Base-by-base conservation (phyloP, 1,140 invertebrate species). In the Chelonus insularis region DNA sequence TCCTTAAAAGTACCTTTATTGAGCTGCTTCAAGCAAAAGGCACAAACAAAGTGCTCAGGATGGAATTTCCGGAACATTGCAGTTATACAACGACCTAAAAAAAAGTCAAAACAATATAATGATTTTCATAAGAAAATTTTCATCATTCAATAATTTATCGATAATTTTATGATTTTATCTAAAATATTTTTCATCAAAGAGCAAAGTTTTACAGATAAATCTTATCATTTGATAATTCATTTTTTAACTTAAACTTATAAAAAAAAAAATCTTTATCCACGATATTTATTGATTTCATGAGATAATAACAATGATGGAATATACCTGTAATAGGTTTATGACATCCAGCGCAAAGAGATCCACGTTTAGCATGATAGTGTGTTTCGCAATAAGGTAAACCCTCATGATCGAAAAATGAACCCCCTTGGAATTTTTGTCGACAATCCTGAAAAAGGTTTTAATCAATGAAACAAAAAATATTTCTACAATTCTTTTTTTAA, bases 21-120 rank as follows among this genome's bases (percentile, higher is more conserved):
- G 55, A 99, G 84, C 78, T 98, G 96, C 73, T 97, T 94, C 62
- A 98, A 82, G 72, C 97, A 99, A 82, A 98, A 99, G 1, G 96
- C 95, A 81, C 96, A 98, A 0, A 97, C 95, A 76, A 99, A 99
- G 82, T 99, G 97, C 80, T 99, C 96, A 0, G 96, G 96, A 81
- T 99, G 97, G 84, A 97, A 99, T 82, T 99, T 99, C 51, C 93
- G 87, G 80, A 96, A 97, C 96, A 99, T 98, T 55, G 97, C 97
- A 1, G 96, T 99, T 75, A 99, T 97, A 79, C 97, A 99, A 11
- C 96, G 91, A 57, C 97, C 91, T 87, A 76, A 52, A 81, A 82
- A 32, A 78, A 68, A 60, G 69, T 47, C 65, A 61, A 64, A 64
- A 57, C 9, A 21, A 48, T 39, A 39, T 11, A 50, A 21, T 20